phyloP scores from a whole-genome alignment of 2,113 vertebrate species.

The Notothenia coriiceps region DNA sequence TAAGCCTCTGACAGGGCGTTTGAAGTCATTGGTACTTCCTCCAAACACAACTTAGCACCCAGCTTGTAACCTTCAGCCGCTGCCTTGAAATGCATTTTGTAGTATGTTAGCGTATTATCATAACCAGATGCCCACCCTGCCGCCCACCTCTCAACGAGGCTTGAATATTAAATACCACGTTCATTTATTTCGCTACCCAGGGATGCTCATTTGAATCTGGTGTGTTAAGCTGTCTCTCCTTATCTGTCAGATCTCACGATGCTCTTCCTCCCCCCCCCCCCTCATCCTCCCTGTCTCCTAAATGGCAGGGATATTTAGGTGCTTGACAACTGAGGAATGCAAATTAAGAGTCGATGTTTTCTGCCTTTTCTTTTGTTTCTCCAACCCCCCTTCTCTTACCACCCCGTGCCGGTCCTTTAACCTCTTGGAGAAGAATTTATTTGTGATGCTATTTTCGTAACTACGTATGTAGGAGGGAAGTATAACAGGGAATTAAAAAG shows the following conservation, averaged over 20 bases:
- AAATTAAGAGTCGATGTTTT: constrained; percentile 72
- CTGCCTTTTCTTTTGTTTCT: constrained; percentile 29
- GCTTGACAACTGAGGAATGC: constrained; percentile 75
- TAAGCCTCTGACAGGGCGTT: constrained; percentile 59
- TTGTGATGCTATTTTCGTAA: constrained; percentile 40
- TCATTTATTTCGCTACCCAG: constrained; percentile 76
- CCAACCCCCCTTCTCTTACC: background rate
- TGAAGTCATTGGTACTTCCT: constrained; percentile 51
- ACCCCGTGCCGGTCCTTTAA: constrained; percentile 37
- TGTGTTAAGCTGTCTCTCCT: constrained; percentile 83
- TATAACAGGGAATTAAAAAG: constrained; percentile 9
- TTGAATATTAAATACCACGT: constrained; percentile 70
- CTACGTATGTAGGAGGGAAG: constrained; percentile 44
- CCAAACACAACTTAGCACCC: constrained; percentile 35
- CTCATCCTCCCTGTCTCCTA: constrained; percentile 66
- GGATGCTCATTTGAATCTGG: constrained; percentile 79
- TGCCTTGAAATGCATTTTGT: constrained; percentile 67
- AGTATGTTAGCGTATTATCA: constrained; percentile 59
- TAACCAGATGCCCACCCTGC: constrained; percentile 67
- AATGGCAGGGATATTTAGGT: constrained; percentile 77
- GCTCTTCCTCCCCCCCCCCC: constrained; percentile 68
- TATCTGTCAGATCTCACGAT: constrained; percentile 79
- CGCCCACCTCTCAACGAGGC: constrained; percentile 55
- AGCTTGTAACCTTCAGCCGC: constrained; percentile 64
- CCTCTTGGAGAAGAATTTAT: constrained; percentile 33